Evolutionary conservation across 2,888 invertebrate species (phyloP).

Genomic region (Lycophotia porphyrea): DNA sequence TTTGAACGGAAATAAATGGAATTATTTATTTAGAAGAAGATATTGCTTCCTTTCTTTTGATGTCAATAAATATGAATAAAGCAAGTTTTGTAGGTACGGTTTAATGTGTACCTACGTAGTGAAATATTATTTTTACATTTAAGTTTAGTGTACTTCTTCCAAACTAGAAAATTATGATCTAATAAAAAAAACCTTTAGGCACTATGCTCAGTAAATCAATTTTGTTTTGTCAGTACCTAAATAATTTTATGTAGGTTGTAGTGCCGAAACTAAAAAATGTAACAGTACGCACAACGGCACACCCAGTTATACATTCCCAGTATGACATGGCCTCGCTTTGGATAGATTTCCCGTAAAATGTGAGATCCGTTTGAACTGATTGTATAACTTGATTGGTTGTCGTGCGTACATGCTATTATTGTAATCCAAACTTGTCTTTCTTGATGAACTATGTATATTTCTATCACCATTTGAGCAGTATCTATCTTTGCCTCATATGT

Average conservation of each 20-base stretch:
- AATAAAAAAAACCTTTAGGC: neutral
- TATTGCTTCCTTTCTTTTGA: slow-evolving; percentile 16
- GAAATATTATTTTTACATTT: neutral
- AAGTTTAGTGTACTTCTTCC: neutral
- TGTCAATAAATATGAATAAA: neutral
- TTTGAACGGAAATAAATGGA: slow-evolving; percentile 25
- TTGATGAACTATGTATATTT: too few species aligned
- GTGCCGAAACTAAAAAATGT: neutral
- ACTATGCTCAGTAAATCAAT: too few species aligned
- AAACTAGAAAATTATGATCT: too few species aligned
- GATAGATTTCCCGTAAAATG: too few species aligned
- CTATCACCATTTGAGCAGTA: neutral
- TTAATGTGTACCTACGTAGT: neutral
- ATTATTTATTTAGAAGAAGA: slow-evolving; percentile 25
- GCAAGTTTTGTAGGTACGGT: neutral
- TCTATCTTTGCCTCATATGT: neutral
- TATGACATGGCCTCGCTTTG: too few species aligned
- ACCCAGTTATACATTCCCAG: too few species aligned
- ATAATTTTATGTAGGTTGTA: neutral
- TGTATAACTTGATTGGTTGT: too few species aligned
- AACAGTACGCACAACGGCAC: too few species aligned
- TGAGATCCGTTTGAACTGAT: too few species aligned
- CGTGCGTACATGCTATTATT: too few species aligned
- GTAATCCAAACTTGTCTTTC: too few species aligned
- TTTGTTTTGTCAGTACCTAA: neutral